Conservation (phyloP, 2,888 invertebrate species). For the Campopleginae sp. region DNA sequence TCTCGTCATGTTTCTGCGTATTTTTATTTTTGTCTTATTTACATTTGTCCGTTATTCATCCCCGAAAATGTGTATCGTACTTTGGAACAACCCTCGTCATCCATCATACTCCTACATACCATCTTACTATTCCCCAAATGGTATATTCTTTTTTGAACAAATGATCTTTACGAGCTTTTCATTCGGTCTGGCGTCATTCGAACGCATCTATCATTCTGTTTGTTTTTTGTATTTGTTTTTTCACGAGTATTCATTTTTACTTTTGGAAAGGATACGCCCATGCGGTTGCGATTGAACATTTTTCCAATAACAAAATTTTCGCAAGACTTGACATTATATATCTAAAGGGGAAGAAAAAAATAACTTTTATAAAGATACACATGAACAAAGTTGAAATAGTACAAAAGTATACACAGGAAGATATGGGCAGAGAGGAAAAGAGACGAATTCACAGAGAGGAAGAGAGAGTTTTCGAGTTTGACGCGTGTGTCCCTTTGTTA, state of each 20-base stretch:
- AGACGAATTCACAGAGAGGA: neutral
- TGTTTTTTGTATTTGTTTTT: neutral
- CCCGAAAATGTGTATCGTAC: conserved; percentile 1
- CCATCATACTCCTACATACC: neutral
- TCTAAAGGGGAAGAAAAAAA: neutral
- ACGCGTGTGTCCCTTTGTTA: conserved; percentile 33
- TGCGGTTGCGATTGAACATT: neutral
- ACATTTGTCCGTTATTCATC: neutral
- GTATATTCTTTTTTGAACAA: neutral
- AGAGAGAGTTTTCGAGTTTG: neutral
- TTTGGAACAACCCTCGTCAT: neutral
- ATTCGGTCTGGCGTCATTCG: neutral
- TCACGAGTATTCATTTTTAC: neutral
- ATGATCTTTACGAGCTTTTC: neutral
- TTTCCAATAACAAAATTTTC: neutral
- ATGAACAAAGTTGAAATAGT: neutral
- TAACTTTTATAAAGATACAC: neutral
- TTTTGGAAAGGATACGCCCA: neutral
- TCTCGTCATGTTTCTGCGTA: neutral
- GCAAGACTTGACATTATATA: neutral
- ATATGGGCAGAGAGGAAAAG: neutral
- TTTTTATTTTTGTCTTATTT: conserved; percentile 1
- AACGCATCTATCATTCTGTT: neutral
- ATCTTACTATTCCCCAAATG: neutral
- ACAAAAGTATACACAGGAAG: conserved; percentile 42